Evolutionary conservation across 2,797 vertebrate genomes (phyloP).

Genomic region (Heliangelus exortis): DNA sequence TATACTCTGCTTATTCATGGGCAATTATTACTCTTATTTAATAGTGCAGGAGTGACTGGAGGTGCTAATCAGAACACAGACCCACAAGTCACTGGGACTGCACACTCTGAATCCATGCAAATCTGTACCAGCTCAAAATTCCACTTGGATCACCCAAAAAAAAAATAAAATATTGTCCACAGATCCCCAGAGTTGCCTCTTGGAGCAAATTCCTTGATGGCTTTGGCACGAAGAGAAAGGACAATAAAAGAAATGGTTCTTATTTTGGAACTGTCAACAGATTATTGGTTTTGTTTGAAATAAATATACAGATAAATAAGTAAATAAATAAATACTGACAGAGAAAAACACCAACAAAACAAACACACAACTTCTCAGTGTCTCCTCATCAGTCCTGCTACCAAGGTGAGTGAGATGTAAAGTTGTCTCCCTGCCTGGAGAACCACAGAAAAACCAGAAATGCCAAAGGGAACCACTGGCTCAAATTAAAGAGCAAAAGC

Average conservation of each 20-base stretch:
- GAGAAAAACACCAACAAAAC: neutral
- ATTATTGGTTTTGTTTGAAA: too few relatives aligned
- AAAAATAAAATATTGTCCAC: neutral
- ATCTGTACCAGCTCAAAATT: conserved; percentile 42
- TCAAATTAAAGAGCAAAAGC: conserved; percentile 62
- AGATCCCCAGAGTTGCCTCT: neutral
- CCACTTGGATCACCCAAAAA: conserved; percentile 26
- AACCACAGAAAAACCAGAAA: conserved; percentile 58
- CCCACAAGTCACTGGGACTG: neutral
- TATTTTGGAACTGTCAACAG: neutral
- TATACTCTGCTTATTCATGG: conserved; percentile 27
- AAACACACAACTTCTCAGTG: conserved; percentile 40
- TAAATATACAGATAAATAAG: neutral
- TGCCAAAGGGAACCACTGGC: conserved; percentile 74
- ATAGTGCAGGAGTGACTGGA: conserved; percentile 30
- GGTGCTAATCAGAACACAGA: conserved; percentile 4
- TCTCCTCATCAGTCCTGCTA: conserved; percentile 18
- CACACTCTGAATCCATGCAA: neutral
- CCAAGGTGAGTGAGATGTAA: conserved; percentile 54
- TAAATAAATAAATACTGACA: neutral
- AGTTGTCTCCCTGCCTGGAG: conserved; percentile 62
- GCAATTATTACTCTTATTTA: conserved; percentile 66
- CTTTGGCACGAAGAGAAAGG: conserved; percentile 7
- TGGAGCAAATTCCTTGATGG: neutral
- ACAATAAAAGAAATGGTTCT: neutral